These are phyloP conservation scores for Ficedula albicollis DNA, from an alignment of 2,797 vertebrate species.

Conservation along the genomic window DNA sequence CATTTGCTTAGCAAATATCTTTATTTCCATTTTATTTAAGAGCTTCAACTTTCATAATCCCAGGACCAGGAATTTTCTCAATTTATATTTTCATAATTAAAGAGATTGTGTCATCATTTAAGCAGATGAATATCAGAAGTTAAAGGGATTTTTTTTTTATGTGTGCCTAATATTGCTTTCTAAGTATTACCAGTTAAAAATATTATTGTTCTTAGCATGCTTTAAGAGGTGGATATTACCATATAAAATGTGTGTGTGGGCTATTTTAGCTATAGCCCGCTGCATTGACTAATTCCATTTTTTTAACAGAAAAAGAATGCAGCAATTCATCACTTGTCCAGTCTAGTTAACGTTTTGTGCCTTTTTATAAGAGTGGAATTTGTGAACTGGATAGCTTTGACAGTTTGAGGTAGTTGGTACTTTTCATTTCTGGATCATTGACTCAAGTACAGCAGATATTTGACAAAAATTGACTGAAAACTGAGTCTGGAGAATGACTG, in stretches of 20 bases:
- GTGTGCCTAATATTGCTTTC: background rate
- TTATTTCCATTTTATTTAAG: background rate
- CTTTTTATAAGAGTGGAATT: background rate
- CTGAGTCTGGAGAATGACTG: conserved; percentile 12
- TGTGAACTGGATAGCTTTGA: conserved; percentile 20
- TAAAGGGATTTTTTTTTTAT: background rate
- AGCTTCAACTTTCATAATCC: background rate
- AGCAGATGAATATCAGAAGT: background rate
- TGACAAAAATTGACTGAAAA: conserved; percentile 38
- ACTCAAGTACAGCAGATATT: background rate
- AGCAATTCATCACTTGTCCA: conserved; percentile 45
- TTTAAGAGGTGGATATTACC: background rate
- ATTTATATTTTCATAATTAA: background rate
- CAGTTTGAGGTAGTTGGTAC: conserved; percentile 4
- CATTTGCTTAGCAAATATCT: background rate
- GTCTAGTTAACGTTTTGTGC: background rate
- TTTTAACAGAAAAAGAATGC: conserved; percentile 20
- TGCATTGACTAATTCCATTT: background rate
- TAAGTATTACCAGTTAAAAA: background rate
- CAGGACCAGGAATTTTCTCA: background rate
- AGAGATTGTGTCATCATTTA: background rate
- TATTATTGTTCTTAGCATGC: background rate
- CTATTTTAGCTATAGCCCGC: background rate
- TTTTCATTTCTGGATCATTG: conserved; percentile 46
- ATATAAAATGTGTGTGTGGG: background rate